A percentile compares a stretch with the other conserved stretches of the same genome.
Conservation (phyloP, 1,140 invertebrate genomes). For the Neotoxoptera formosana region DNA sequence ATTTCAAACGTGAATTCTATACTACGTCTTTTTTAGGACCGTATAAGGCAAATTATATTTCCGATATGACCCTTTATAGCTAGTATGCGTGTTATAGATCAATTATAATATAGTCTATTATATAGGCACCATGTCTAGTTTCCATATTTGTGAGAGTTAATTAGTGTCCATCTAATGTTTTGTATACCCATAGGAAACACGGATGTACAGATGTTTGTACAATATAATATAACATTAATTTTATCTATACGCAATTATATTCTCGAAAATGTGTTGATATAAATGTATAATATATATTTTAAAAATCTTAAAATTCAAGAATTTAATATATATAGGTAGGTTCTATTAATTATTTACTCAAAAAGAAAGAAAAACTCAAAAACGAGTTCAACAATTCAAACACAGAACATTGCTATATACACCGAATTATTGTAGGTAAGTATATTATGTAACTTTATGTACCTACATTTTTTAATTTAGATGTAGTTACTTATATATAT, state of each 20-base stretch:
- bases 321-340: no score
- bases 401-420: neutral
- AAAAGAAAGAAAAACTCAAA: neutral
- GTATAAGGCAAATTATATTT: neutral
- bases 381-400: no score
- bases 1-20: slow-evolving; percentile 6
- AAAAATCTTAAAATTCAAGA: no score
- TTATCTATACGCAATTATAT: neutral
- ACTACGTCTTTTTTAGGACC: neutral
- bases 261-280: neutral
- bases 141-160: neutral
- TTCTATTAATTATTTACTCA: neutral
- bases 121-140: neutral
- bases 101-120: neutral
- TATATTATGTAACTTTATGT: neutral
- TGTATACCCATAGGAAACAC: neutral
- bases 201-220: neutral
- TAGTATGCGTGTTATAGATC: neutral
- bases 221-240: neutral
- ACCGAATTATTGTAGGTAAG: neutral
- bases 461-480: no score
- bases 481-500: neutral
- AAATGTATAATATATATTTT: no score
- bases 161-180: neutral
- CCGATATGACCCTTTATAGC: neutral